Base-by-base conservation (phyloP, 1,140 invertebrate species). In the Drosophila neocordata region DNA sequence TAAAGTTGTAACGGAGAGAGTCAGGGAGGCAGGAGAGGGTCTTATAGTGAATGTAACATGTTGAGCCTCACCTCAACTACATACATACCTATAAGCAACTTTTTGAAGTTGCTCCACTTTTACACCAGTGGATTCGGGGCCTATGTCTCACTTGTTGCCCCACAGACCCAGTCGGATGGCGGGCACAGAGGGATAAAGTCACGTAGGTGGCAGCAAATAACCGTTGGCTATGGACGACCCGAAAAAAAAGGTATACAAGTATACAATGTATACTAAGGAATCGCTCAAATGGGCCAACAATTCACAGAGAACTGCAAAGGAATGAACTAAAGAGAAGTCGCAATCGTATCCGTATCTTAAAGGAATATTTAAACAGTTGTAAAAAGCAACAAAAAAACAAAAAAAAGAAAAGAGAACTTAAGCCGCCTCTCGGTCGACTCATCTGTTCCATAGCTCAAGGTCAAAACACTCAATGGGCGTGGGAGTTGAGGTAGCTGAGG, bases 351-450 rank as follows among this genome's bases (percentile, higher is more conserved):
- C 1, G 37, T 51, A 51, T 73, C 77, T 88, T 88, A 62, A 87
- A 77, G 79, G 83, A 83, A 87, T 87, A 83, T 87, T 87, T 77
- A 87, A 87, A 87, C 82, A 88, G 78, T 58, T 38, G 24, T 61
- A 57, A 15, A 61, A 61, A 41, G 58, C 38, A 24, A 61, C 48
- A 22, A 11, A 41, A 27, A 20, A 18, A 12, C 18, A 13, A 4
- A 38, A 27, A 58, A 11, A 24, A 35, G n/a, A 13, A 18, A 58
- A 35, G 41, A 48, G 22, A 51, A 22, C 56, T 58, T 24, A 51
- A 51, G 24, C 48, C 18, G 12, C 13, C 22, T 15, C 41, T 13
- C 34, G 34, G 63, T 31, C 20, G 61, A 37, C 79, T 59, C 80
- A 79, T 64, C 60, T 79, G 72, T 44, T 48, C 48, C 77, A 13